Base-by-base conservation (phyloP, 2,888 invertebrate genomes). In the Phengaris alcon region DNA sequence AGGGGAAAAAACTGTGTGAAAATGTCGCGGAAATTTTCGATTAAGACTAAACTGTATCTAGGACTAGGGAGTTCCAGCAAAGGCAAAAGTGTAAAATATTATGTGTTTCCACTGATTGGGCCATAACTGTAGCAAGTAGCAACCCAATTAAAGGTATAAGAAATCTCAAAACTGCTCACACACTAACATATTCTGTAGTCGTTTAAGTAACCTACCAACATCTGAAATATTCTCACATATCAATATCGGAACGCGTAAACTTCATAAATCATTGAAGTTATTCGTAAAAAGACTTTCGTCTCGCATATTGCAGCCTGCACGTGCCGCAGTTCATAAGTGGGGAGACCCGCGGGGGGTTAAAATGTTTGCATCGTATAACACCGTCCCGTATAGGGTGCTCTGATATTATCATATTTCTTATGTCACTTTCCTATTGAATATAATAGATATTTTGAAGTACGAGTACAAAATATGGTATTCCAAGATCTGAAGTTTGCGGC, bases 271-370 rank as follows among this genome's bases (percentile, higher is more conserved):
- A 92, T 90, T 89, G 86, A 82, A 89, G 89, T 88, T 90, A 92
- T 92, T 93, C 93, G 92, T 91, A 92, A 92, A 92, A 92, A 91
- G 88, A 87, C 86, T 88, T 87, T 84, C 87, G 84, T 82, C 84
- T 79, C 79, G 90, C 93, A 92, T 91, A 93, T 93, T 93, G 93
- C 91, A 89, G 77, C 74, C 75, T 85, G 88, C 92, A 91, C 92
- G 93, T 93, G 93, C 89, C 90, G 87, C 87, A 89, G 86, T 92
- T 92, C 89, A 92, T 92, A 91, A 91, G 90, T 89, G 89, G 88
- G 87, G 85, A 88, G 89, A 88, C 86, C 86, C 84, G 84, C 82
- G 88, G 88, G 88, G 88, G 87, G 87, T 87, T 87, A 89, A 90
- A 87, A 88, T 87, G 82, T 84, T 82, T 82, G 82, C 82, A 82